A percentile compares a stretch with the other conserved stretches of the same genome.
Evolutionary conservation across 2,113 vertebrate species (phyloP).

Genomic region (Charadrius vociferus): DNA sequence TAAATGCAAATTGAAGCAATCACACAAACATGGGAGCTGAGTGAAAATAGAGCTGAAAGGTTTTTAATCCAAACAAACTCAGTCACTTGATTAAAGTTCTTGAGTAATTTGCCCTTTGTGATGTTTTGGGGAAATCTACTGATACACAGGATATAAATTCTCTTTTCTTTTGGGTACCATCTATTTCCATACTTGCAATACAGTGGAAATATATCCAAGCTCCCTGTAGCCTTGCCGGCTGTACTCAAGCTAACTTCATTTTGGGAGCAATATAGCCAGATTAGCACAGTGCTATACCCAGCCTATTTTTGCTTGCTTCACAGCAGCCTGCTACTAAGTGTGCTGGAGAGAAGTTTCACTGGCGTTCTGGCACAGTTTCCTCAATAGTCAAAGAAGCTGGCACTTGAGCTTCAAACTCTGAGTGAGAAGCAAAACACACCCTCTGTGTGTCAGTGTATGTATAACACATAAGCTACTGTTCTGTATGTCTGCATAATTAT

Average conservation of each 20-base stretch:
- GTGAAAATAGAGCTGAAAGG: conserved; percentile 22
- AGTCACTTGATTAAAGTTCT: conserved; percentile 46
- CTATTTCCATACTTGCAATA: background rate
- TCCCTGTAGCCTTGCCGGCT: background rate
- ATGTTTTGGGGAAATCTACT: conserved; percentile 8
- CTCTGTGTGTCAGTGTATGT: background rate
- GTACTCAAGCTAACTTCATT: background rate
- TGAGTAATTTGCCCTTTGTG: conserved; percentile 33
- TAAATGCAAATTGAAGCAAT: conserved; percentile 64
- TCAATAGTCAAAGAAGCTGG: background rate
- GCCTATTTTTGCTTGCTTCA: background rate
- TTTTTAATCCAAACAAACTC: conserved; percentile 47
- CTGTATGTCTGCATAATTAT: background rate
- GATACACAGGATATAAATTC: background rate
- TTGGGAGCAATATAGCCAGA: background rate
- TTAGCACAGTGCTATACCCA: background rate
- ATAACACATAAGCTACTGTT: background rate
- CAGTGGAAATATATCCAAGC: background rate
- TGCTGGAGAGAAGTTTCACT: background rate
- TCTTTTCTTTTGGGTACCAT: background rate
- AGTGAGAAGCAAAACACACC: background rate
- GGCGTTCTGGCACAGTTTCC: background rate
- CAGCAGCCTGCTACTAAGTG: background rate
- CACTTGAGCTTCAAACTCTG: background rate
- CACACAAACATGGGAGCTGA: conserved; percentile 21